Conservation (phyloP, 2,113 vertebrate species). For the Oreochromis aureus region DNA sequence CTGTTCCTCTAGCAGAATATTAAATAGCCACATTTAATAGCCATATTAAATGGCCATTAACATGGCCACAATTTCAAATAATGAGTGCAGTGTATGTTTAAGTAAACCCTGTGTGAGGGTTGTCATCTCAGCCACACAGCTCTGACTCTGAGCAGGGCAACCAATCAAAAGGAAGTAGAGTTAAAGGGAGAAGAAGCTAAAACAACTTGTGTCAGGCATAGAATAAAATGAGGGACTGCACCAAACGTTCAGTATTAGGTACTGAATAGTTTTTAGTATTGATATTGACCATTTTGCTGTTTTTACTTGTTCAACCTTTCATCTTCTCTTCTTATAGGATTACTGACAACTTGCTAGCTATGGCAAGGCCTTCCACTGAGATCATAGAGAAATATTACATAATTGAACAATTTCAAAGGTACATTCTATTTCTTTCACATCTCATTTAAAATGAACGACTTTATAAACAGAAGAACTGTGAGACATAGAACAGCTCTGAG, state of each 20-base stretch:
- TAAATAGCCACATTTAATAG: background rate
- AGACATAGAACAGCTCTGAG: background rate
- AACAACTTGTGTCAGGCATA: background rate
- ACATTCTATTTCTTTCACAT: background rate
- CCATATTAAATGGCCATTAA: background rate
- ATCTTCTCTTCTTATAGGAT: conserved; percentile 75
- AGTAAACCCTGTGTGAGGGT: background rate
- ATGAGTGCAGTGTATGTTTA: background rate
- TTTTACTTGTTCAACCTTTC: background rate
- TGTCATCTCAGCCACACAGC: background rate
- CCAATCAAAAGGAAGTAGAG: background rate
- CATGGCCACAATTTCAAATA: background rate
- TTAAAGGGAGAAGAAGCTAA: background rate
- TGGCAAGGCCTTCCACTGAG: conserved; percentile 95
- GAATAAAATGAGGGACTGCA: background rate
- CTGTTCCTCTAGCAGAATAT: background rate
- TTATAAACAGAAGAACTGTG: background rate
- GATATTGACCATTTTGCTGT: background rate
- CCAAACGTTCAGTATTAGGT: background rate
- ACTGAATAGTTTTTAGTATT: background rate
- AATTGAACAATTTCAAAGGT: conserved; percentile 91
- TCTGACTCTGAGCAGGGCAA: background rate
- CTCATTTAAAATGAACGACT: background rate
- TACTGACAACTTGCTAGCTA: conserved; percentile 91
- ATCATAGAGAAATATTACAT: conserved; percentile 88